Base-by-base conservation (phyloP, 2,888 invertebrate genomes). In the Lithophane semibrunnea region DNA sequence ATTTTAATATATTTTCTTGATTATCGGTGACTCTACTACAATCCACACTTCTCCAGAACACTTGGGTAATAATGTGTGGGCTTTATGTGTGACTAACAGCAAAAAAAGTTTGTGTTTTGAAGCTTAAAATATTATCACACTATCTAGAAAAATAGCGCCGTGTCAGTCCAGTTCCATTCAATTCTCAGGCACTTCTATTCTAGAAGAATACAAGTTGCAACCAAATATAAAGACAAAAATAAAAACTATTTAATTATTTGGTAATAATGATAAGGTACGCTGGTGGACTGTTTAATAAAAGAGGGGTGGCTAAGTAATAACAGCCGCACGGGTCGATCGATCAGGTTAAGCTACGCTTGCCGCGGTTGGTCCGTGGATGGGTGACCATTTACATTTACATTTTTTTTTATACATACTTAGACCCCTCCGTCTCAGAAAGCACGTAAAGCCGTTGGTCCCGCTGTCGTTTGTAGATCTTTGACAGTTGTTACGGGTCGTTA, bases 1-100 rank as follows among this genome's bases (percentile, higher is more conserved):
- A 83, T 81, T 49, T 18, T 81, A 80, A 89, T 80, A 79, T 88
- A 77, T 84, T 91, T 90, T 92, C 86, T 93, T 92, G 88, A 89
- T 95, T 94, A 90, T 94, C 91, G 92, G 93, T 94, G 92, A 90
- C 82, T 90, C 89, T 89, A 84, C 93, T 90, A 85, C 76, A 82
- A 80, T 76, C 85, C 54, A 76, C 82, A 75, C 71, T 87, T 91
- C 87, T 75, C 89, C 94, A 96, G 96, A 95, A 94, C 83, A 90
- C 92, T 91, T 96, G 96, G 96, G 96, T 96, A 96, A 94, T 93
- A 90, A 86, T 84, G 82, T 84, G 79, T 86, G 79, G 67, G 61
- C 78, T 88, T 81, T 76, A 56, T 58, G 47, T 80, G 83, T 80
- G 67, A 70, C 76, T 87, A 77, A 87, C 44, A n/a, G 3, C 58